Conservation (phyloP, 2,888 invertebrate genomes). For the Rhagophthalmus giganteus region DNA sequence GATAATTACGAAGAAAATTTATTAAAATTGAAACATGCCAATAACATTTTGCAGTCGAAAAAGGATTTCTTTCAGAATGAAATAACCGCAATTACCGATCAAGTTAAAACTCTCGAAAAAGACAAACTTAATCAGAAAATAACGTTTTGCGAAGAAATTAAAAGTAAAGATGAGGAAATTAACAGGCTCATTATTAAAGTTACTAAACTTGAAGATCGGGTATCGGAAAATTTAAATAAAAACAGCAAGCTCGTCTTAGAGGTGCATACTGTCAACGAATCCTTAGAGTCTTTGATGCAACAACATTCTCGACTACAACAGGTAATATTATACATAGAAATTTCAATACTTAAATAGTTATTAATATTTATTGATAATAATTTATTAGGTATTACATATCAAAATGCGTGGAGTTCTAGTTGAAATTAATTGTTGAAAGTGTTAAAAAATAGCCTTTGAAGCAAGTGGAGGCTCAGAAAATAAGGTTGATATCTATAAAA, state of each 20-base stretch:
- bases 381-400: no score
- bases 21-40: constrained; percentile 34
- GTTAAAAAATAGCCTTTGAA: no score
- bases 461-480: no score
- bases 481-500: no score
- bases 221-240: constrained; percentile 9
- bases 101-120: constrained; percentile 17
- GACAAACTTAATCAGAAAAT: constrained; percentile 20
- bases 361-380: no score
- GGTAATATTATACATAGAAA: constrained; percentile 11
- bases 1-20: constrained; percentile 25
- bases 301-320: constrained; percentile 6
- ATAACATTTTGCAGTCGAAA: constrained; percentile 36
- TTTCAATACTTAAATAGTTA: neutral
- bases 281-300: constrained; percentile 7
- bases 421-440: no score
- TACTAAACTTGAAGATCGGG: constrained; percentile 6
- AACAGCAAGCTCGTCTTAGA: constrained; percentile 7
- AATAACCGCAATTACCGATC: constrained; percentile 13
- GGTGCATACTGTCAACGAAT: constrained; percentile 10
- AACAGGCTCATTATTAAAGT: constrained; percentile 6
- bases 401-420: no score
- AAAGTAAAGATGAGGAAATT: constrained; percentile 13
- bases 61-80: constrained; percentile 32
- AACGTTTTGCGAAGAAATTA: constrained; percentile 15